Base-by-base conservation (phyloP, 1,140 invertebrate species). In the Myzus persicae region DNA sequence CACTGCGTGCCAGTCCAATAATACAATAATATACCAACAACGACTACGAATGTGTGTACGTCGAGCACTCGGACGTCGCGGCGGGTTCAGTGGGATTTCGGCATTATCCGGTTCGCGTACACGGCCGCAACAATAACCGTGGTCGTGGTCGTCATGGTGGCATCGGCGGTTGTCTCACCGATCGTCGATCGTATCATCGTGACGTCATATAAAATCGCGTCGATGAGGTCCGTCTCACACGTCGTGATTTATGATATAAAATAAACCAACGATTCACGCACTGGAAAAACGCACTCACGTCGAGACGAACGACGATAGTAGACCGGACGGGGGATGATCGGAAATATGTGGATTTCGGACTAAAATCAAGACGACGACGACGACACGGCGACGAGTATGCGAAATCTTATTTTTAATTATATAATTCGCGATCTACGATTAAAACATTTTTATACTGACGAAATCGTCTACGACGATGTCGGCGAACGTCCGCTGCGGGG, bases 51-150 rank as follows among this genome's bases (percentile, higher is more conserved):
- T n/a, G 38, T 0, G 82, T 40, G 9, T 38, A 38, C 26, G 22
- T 42, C 31, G 26, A 42, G 42, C 42, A n/a, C 42, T 44, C 84
- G 2, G 7, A n/a, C 84, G 59, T 76, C 59, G 24, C 42, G 40
- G 7, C 42, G 59, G 59, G 59, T 76, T 76, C 59, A 44, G 26
- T n/a, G 31, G 31, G 31, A n/a, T n/a, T 46, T 87, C 84, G 84
- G 31, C 40, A 87, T 87, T 87, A n/a, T 87, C 84, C 84, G 84
- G 31, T 44, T 44, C 40, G 42, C 84, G 84, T 44, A n/a, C 84
- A 14, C 40, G 42, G 42, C 40, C 5, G 46, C 14, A 44, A 87
- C 84, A 31, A 24, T 38, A 36, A 42, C 26, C 42, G 31, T n/a
- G 24, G 84, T 87, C 84, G 31, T 31, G 11, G 84, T 87, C 40